Percentiles rank a stretch among this genome's conserved stretches.
These are phyloP conservation scores for Lamprologus ornatipinnis DNA, from an alignment of 2,113 vertebrate species.

Conservation along the genomic window DNA sequence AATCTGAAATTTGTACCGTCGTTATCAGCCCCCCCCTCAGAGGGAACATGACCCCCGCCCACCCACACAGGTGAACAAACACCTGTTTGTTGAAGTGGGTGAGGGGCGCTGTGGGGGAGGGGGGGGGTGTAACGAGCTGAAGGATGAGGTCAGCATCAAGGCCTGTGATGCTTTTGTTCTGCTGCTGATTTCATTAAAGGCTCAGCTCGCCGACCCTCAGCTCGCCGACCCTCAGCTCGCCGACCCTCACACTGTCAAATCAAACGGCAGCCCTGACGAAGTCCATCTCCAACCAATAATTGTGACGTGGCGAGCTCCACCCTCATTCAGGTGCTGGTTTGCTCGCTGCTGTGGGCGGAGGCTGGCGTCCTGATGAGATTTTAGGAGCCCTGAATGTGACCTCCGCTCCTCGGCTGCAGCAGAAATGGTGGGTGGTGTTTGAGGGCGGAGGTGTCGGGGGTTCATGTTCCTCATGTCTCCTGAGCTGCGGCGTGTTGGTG, in stretches of 20 bases:
- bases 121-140: background rate
- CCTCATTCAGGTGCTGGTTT: rapidly evolving
- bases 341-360: background rate
- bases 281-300: background rate
- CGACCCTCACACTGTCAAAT: background rate
- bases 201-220: background rate
- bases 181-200: background rate
- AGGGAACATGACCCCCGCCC: background rate
- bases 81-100: background rate
- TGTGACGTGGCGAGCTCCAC: background rate
- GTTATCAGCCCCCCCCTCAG: conserved; percentile 21
- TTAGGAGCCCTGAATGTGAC: background rate
- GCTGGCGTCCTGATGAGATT: background rate
- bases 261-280: background rate
- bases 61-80: background rate
- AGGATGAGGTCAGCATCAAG: background rate
- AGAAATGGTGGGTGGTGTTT: background rate
- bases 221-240: background rate
- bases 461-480: background rate
- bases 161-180: background rate
- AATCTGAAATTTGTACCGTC: conserved; percentile 32
- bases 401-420: background rate
- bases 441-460: background rate
- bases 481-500: background rate
- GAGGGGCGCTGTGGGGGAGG: background rate